Base-by-base conservation (phyloP, 2,888 invertebrate genomes). In the Physocephala rufipes region DNA sequence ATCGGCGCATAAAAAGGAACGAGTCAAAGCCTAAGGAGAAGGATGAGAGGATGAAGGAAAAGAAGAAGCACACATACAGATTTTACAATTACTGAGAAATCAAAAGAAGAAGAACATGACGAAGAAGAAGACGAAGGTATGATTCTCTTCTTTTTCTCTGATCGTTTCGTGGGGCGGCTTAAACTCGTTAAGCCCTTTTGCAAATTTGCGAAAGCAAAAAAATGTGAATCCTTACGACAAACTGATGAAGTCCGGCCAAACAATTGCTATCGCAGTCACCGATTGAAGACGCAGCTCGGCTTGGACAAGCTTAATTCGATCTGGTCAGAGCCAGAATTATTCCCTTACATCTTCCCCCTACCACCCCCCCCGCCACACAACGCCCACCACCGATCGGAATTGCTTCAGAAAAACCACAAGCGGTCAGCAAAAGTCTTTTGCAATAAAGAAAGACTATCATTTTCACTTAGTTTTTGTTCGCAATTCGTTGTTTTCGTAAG, bases 81-180 rank as follows among this genome's bases (percentile, higher is more conserved):
- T 45, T 28, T 47, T 49, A 30, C 21, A 26, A 21, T 24, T n/a
- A 28, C n/a, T n/a, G n/a, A n/a, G n/a, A n/a, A n/a, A 21, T 2
- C 43, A 62, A 19, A 21, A 13, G 62, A 30, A 4, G 28, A 7
- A 36, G 36, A 36, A 36, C 36, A 9, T 9, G 36, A 36, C 3
- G 36, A 36, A 36, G 36, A 3, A 3, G 26, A 61, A 21, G 13
- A 65, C 49, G 65, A 36, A 36, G 36, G n/a, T n/a, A n/a, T n/a
- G 26, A 67, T 58, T 26, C 55, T 55, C 19, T 5, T 19, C 55
- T 4, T 15, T 9, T 15, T 45, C 45, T 21, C 13, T 21, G 61
- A 21, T 24, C 62, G 74, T 51, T 71, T 70, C 68, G 43, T 71
- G 73, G 73, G 74, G 74, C 74, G 74, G 73, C 70, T 71, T 67